Conservation (phyloP, 2,113 vertebrate species). For the Indri indri region DNA sequence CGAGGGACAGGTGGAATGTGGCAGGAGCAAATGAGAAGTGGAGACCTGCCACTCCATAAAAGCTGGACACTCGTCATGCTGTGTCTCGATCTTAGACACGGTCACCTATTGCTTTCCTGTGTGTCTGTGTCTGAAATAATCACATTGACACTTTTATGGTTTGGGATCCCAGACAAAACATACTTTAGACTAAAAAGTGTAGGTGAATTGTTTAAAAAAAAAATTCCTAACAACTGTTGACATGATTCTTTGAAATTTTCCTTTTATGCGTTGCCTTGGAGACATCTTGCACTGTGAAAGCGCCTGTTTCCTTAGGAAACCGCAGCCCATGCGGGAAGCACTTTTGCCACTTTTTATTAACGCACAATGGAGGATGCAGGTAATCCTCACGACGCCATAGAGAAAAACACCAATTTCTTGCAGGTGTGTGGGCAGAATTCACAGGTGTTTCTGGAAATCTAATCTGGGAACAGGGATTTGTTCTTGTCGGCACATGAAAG, state of each 20-base stretch:
- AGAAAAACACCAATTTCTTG: conserved; percentile 57
- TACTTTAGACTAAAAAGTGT: neutral
- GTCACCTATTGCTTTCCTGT: neutral
- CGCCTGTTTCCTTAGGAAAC: conserved; percentile 47
- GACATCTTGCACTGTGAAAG: neutral
- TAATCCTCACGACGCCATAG: conserved; percentile 49
- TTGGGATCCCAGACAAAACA: neutral
- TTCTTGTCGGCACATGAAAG: neutral
- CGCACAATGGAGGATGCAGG: conserved; percentile 47
- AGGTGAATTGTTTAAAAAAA: neutral
- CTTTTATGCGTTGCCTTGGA: conserved; percentile 32
- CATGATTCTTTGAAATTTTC: neutral
- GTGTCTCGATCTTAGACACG: neutral
- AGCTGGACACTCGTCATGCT: neutral
- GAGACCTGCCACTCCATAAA: conserved; percentile 51
- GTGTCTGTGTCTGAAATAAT: neutral
- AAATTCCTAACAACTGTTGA: neutral
- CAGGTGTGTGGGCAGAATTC: conserved; percentile 69
- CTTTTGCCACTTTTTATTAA: conserved; percentile 45
- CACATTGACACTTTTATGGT: neutral
- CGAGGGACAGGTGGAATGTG: neutral
- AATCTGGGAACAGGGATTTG: conserved; percentile 38
- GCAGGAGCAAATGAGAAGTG: neutral
- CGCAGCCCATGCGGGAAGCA: neutral
- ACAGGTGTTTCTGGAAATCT: conserved; percentile 56